These are phyloP conservation scores for Oscheius sp. DNA, from an alignment of 1,140 invertebrate genomes.

Conservation along the genomic window DNA sequence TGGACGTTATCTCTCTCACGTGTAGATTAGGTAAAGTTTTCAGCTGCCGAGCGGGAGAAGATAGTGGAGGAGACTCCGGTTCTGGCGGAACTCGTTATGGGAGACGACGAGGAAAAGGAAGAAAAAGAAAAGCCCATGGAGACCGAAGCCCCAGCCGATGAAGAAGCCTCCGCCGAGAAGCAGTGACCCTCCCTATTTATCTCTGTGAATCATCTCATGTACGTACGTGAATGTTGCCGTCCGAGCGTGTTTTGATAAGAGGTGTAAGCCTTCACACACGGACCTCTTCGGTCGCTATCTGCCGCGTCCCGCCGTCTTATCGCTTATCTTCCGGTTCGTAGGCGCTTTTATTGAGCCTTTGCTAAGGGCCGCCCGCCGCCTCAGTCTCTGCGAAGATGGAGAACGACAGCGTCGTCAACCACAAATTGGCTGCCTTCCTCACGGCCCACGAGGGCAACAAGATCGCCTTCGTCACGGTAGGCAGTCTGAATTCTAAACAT, in stretches of 20 bases:
- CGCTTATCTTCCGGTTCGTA: background rate
- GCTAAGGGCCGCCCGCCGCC: background rate
- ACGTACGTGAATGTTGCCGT: background rate
- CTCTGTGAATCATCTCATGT: conserved; percentile 28
- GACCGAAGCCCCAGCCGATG: too few species aligned
- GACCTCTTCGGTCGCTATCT: background rate
- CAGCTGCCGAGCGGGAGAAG: conserved; percentile 34
- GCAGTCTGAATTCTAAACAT: background rate
- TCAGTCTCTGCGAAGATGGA: background rate
- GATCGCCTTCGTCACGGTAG: conserved; percentile 11
- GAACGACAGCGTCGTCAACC: background rate
- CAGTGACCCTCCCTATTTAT: too few species aligned
- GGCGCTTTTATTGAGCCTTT: background rate
- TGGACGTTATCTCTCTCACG: too few species aligned
- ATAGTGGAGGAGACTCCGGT: conserved; percentile 27
- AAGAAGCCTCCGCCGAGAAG: conserved; percentile 25
- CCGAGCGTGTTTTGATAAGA: background rate
- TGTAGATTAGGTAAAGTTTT: background rate
- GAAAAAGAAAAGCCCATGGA: conserved; percentile 31
- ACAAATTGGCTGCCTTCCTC: conserved; percentile 4
- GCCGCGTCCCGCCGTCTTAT: conserved; percentile 4
- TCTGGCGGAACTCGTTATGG: conserved; percentile 18
- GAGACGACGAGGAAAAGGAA: conserved; percentile 25
- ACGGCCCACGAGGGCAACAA: background rate
- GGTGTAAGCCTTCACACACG: background rate